Conservation (phyloP, 1,140 invertebrate genomes). For the Megalopta genalis region DNA sequence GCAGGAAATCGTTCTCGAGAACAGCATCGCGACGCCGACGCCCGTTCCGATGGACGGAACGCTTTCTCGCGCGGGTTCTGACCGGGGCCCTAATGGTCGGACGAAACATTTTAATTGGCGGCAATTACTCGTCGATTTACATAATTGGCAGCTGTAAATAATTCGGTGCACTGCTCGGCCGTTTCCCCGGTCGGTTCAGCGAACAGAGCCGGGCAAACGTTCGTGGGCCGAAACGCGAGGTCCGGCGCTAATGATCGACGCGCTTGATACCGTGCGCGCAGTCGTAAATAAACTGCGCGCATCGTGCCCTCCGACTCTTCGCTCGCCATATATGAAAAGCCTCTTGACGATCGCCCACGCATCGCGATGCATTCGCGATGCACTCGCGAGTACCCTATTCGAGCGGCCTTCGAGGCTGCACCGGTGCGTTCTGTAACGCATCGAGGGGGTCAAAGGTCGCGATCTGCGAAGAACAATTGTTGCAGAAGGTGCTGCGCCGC, state of each 20-base stretch:
- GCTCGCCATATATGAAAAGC: constrained; percentile 57
- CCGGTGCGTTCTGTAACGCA: constrained; percentile 28
- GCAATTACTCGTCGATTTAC: constrained; percentile 50
- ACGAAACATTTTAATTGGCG: constrained; percentile 47
- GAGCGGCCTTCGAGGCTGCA: constrained; percentile 54
- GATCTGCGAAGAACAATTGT: constrained; percentile 13
- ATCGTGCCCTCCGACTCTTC: constrained; percentile 54
- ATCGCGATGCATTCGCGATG: constrained; percentile 27
- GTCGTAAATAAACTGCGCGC: constrained; percentile 61
- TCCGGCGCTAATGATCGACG: constrained; percentile 59
- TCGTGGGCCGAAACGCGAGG: constrained; percentile 48
- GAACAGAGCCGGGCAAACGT: constrained; percentile 3
- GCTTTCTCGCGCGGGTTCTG: neutral
- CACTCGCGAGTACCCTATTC: neutral
- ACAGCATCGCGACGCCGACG: constrained; percentile 26
- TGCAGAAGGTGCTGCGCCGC: constrained; percentile 25
- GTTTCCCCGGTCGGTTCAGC: too few species aligned
- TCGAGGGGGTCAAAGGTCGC: constrained; percentile 46
- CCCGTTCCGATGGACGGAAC: neutral
- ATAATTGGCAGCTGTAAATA: constrained; percentile 54
- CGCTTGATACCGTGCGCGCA: constrained; percentile 52
- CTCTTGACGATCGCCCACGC: constrained; percentile 59
- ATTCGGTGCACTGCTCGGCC: constrained; percentile 11
- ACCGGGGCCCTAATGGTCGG: neutral
- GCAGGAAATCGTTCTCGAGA: constrained; percentile 6